These are phyloP conservation scores for Catostomus latipinnis DNA, from an alignment of 2,797 vertebrate species.

Conservation along the genomic window DNA sequence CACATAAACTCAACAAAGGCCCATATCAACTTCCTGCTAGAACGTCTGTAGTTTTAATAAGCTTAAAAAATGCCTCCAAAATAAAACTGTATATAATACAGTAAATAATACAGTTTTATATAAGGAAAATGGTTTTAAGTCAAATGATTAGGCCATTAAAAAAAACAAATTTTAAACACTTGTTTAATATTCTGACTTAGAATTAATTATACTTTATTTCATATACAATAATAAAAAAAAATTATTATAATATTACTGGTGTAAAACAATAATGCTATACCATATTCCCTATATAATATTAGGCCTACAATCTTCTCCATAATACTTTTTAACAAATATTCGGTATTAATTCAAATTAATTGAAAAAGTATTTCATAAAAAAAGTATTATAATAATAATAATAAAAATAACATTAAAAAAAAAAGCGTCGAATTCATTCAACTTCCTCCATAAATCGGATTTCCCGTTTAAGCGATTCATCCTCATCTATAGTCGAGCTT, in stretches of 20 bases:
- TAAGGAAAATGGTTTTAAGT: neutral
- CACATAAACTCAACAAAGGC: slow-evolving; percentile 52
- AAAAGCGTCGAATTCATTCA: neutral
- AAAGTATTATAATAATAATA: too few species aligned
- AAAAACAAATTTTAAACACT: neutral
- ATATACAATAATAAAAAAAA: neutral
- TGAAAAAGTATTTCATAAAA: neutral
- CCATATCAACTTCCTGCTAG: slow-evolving; percentile 35
- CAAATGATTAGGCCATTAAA: neutral
- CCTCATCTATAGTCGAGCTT: slow-evolving; percentile 64
- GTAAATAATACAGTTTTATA: neutral
- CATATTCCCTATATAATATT: neutral
- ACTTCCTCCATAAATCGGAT: slow-evolving; percentile 11
- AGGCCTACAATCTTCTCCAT: neutral
- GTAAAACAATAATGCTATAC: neutral
- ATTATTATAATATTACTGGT: neutral
- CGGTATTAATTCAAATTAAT: neutral
- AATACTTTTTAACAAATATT: neutral
- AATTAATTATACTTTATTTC: neutral
- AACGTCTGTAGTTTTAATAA: slow-evolving; percentile 32
- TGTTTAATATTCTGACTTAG: neutral
- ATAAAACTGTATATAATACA: too few species aligned
- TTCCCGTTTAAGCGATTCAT: slow-evolving; percentile 23
- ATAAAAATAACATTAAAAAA: neutral
- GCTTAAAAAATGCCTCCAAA: neutral